These are phyloP conservation scores for Cyclopterus lumpus DNA, from an alignment of 2,797 vertebrate species.

Conservation along the genomic window DNA sequence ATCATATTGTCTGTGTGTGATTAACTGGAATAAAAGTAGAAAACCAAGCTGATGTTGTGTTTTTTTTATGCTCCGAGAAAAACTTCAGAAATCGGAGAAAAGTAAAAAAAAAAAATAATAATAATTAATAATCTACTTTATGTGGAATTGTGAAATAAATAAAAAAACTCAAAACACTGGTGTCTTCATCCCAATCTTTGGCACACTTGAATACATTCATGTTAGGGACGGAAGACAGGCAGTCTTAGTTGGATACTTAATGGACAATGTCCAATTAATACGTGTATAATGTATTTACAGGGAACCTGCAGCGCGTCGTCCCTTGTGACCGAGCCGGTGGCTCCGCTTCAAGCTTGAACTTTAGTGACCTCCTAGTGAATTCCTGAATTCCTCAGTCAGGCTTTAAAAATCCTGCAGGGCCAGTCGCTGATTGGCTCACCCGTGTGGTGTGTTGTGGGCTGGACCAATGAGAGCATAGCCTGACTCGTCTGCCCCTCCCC, in stretches of 20 bases:
- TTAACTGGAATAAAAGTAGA: background rate
- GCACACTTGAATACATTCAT: background rate
- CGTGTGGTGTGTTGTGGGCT: slow-evolving; percentile 83
- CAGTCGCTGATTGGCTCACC: slow-evolving; percentile 71
- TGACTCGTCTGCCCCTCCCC: slow-evolving; percentile 48
- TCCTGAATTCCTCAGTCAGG: slow-evolving; percentile 57
- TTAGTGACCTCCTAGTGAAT: slow-evolving; percentile 71
- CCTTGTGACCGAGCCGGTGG: background rate
- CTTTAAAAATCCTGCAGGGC: slow-evolving; percentile 40
- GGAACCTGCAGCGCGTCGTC: slow-evolving; percentile 9
- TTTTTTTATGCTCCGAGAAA: too few species aligned
- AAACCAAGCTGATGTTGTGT: background rate
- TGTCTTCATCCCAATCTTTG: background rate
- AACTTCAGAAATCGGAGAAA: too few species aligned
- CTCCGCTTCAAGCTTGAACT: slow-evolving; percentile 67
- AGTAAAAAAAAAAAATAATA: too few species aligned
- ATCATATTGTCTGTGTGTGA: background rate
- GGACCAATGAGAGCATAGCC: slow-evolving; percentile 71
- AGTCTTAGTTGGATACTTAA: background rate
- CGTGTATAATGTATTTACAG: background rate
- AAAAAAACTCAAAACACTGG: background rate
- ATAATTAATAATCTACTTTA: background rate
- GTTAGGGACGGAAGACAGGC: background rate
- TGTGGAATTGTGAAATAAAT: background rate
- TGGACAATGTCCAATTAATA: background rate